phyloP scores from a whole-genome alignment of 2,888 invertebrate species.

The Machimus rusticus region DNA sequence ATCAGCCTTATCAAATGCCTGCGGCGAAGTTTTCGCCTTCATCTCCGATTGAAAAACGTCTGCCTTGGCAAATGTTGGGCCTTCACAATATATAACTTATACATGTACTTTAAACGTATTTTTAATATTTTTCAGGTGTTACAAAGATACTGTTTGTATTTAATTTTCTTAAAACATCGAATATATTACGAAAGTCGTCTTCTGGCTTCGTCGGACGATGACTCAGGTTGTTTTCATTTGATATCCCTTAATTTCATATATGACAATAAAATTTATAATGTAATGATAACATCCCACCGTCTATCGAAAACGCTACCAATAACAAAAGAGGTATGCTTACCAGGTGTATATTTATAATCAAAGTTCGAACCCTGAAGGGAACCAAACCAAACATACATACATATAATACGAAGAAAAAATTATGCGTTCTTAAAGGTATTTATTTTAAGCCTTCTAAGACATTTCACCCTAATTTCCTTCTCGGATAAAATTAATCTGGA shows the following conservation, averaged over 20 bases:
- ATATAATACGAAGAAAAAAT: neutral
- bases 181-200: neutral
- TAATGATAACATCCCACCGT: neutral
- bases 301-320: neutral
- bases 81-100: neutral
- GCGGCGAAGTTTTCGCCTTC: neutral
- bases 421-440: neutral
- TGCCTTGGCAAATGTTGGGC: neutral
- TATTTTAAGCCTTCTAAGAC: too few species aligned
- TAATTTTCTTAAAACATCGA: slow-evolving; percentile 30
- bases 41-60: neutral
- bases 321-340: neutral
- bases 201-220: neutral
- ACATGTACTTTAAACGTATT: neutral
- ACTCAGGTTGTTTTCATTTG: neutral
- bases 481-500: neutral
- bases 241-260: neutral
- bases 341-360: neutral
- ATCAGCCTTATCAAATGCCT: slow-evolving; percentile 15
- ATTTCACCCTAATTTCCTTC: neutral
- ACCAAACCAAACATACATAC: neutral
- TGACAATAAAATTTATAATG: slow-evolving; percentile 16
- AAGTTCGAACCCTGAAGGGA: neutral
- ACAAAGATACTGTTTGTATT: slow-evolving; percentile 1
- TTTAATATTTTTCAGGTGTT: slow-evolving; percentile 32